A percentile compares a stretch with the other conserved stretches of the same genome.
Conservation (phyloP, 2,797 vertebrate species). For the Scolopax bukidnonensis region DNA sequence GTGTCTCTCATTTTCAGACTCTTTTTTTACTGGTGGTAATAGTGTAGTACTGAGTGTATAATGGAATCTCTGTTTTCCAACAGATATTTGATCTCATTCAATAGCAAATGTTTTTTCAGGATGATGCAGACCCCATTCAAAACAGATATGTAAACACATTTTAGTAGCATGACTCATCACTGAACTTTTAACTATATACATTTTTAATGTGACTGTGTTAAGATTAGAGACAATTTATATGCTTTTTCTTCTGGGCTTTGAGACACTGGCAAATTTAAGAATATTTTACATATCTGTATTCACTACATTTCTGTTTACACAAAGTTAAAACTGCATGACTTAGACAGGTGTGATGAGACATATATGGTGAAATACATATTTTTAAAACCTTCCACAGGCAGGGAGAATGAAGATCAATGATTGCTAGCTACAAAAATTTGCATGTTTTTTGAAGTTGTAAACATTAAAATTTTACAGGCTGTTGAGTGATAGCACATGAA, state of each 20-base stretch:
- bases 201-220: neutral
- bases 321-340: neutral
- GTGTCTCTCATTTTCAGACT: neutral
- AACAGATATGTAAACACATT: neutral
- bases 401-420: neutral
- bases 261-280: accelerated
- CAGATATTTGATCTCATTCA: neutral
- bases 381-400: neutral
- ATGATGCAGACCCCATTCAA: neutral
- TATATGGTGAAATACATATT: neutral
- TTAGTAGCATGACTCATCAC: neutral
- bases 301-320: neutral
- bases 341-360: neutral
- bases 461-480: neutral
- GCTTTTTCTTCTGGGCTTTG: neutral
- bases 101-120: neutral
- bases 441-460: neutral
- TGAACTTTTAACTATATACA: neutral
- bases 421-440: neutral
- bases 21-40: neutral
- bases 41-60: neutral
- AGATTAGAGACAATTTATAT: neutral
- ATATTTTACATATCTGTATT: neutral
- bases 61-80: neutral
- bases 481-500: neutral